Evolutionary conservation across 2,797 vertebrate genomes (phyloP).

Genomic region (Hypotaenidia okinawae): DNA sequence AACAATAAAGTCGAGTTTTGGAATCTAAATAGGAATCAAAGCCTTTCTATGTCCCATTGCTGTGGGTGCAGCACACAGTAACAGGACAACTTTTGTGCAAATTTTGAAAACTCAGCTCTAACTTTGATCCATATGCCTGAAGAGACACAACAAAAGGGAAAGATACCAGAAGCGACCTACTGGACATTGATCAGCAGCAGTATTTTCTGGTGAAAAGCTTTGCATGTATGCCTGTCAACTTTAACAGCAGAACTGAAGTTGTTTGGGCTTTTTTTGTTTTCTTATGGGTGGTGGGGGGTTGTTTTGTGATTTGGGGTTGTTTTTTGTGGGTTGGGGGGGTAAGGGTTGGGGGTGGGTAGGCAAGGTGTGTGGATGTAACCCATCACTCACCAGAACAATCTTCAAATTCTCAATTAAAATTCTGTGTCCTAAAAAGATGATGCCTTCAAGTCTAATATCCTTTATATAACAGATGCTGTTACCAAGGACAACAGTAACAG

Average conservation of each 20-base stretch:
- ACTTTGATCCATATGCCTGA: not conserved
- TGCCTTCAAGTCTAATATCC: not conserved
- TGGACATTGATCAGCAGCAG: not conserved
- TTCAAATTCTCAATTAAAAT: not conserved
- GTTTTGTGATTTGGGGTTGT: too few relatives aligned
- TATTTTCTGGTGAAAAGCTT: not conserved
- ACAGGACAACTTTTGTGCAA: not conserved
- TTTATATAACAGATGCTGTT: not conserved
- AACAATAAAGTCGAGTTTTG: not conserved
- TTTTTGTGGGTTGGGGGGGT: too few relatives aligned
- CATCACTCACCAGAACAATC: not conserved
- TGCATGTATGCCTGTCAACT: not conserved
- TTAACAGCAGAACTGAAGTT: not conserved
- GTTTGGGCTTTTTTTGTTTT: too few relatives aligned
- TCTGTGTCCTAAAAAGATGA: not conserved
- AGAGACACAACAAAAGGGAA: not conserved
- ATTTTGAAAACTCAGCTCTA: not conserved
- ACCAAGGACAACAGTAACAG: not conserved
- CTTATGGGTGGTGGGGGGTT: too few relatives aligned
- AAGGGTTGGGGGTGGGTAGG: too few relatives aligned
- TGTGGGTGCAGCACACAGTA: not conserved
- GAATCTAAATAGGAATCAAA: not conserved
- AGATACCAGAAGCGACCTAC: not conserved
- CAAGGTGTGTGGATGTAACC: too few relatives aligned
- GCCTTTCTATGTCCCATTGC: not conserved